These are phyloP conservation scores for Metopolophium dirhodum DNA, from an alignment of 1,140 invertebrate genomes.

Conservation along the genomic window DNA sequence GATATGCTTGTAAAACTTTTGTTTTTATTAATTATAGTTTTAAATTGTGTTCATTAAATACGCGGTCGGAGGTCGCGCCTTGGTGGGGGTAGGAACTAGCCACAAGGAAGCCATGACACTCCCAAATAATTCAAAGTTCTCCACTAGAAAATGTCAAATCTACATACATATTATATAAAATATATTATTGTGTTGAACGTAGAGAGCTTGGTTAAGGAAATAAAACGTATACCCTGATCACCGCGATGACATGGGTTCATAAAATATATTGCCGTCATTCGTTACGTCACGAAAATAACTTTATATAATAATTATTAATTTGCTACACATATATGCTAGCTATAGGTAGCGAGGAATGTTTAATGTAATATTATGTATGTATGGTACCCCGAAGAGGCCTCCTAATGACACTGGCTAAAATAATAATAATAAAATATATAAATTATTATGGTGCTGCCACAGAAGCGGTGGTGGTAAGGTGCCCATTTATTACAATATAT, in stretches of 20 bases:
- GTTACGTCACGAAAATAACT: not conserved
- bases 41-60: not conserved
- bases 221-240: not conserved
- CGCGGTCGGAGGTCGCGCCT: not conserved
- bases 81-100: not conserved
- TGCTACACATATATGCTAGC: not conserved
- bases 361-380: not conserved
- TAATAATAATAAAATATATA: not conserved
- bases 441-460: not conserved
- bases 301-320: not conserved
- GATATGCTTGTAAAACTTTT: too few relatives aligned
- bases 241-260: not conserved
- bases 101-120: too few relatives aligned
- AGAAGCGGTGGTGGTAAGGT: not conserved
- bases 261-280: not conserved
- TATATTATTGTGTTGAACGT: not conserved
- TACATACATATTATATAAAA: not conserved
- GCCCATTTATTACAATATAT: not conserved
- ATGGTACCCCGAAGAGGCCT: not conserved
- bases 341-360: not conserved
- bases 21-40: too few relatives aligned
- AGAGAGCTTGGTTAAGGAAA: not conserved
- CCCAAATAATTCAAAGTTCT: too few relatives aligned
- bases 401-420: constrained; percentile 14
- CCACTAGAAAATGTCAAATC: not conserved